Conservation (phyloP, 53 echinoderm and acorn worm species). For the Patiria pectinifera region DNA sequence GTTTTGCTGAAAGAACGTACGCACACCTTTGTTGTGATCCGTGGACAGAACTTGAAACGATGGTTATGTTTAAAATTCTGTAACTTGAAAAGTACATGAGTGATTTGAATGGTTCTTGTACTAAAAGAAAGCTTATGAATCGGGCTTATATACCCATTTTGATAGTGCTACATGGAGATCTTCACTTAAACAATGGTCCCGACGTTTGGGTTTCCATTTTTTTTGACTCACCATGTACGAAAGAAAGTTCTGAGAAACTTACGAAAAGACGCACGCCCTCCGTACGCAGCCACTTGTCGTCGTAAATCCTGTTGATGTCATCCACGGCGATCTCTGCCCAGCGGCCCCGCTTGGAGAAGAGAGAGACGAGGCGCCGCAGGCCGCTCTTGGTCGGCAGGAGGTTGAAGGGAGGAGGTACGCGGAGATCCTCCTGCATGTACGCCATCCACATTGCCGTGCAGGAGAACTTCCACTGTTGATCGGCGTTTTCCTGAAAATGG, state of each 20-base stretch:
- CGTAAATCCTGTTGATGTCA: slow-evolving; percentile 41
- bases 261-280: slow-evolving; percentile 53
- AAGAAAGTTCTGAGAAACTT: background rate
- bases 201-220: too few species aligned
- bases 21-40: too few species aligned
- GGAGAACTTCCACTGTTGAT: slow-evolving; percentile 95
- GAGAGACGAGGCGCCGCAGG: slow-evolving; percentile 23
- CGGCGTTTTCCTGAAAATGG: slow-evolving; percentile 82
- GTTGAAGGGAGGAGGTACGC: slow-evolving; percentile 93
- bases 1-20: too few species aligned
- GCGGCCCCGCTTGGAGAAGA: slow-evolving; percentile 49
- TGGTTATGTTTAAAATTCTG: too few species aligned
- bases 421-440: slow-evolving; percentile 76
- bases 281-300: slow-evolving; percentile 55
- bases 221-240: too few species aligned
- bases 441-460: slow-evolving; percentile 92
- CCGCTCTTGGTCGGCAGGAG: slow-evolving; percentile 69
- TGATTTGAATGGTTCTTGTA: too few species aligned
- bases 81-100: too few species aligned
- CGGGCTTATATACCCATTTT: too few species aligned
- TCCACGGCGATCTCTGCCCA: slow-evolving; percentile 51
- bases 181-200: too few species aligned
- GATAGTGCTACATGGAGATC: too few species aligned
- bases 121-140: too few species aligned
- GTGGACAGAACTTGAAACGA: too few species aligned